Evolutionary conservation across 2,888 invertebrate species (phyloP).

Genomic region (Stictocephala bisonia): DNA sequence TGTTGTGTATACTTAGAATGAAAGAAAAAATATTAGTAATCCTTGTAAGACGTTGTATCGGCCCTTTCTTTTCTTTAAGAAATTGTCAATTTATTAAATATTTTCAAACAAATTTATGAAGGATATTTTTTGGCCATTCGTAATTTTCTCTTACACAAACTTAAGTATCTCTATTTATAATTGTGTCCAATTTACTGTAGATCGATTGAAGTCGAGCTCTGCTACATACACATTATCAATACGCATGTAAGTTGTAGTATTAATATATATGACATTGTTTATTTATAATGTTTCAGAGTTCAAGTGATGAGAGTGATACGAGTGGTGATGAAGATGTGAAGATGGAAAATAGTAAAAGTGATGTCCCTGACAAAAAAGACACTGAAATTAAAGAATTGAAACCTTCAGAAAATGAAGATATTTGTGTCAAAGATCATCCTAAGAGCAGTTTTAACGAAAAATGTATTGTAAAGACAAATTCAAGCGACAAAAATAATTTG

Average conservation of each 20-base stretch:
- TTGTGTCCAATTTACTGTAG: too few relatives aligned
- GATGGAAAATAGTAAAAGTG: conserved; percentile 52
- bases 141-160: too few relatives aligned
- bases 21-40: too few relatives aligned
- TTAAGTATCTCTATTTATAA: too few relatives aligned
- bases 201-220: too few relatives aligned
- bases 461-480: conserved; percentile 45
- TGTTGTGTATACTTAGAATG: too few relatives aligned
- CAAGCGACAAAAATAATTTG: conserved; percentile 53
- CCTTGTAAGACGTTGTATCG: too few relatives aligned
- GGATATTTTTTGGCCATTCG: too few relatives aligned
- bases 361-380: conserved; percentile 37
- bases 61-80: too few relatives aligned
- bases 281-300: conserved; percentile 52
- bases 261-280: too few relatives aligned
- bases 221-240: too few relatives aligned
- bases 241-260: background rate
- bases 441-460: conserved; percentile 44
- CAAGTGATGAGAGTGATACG: conserved; percentile 48
- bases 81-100: background rate
- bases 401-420: conserved; percentile 47
- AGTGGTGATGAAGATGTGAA: conserved; percentile 55
- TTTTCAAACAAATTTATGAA: too few relatives aligned
- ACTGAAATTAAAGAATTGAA: conserved; percentile 44
- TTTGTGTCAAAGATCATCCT: conserved; percentile 15